phyloP scores from a whole-genome alignment of 2,113 vertebrate species.

The Amazona guildingii region DNA sequence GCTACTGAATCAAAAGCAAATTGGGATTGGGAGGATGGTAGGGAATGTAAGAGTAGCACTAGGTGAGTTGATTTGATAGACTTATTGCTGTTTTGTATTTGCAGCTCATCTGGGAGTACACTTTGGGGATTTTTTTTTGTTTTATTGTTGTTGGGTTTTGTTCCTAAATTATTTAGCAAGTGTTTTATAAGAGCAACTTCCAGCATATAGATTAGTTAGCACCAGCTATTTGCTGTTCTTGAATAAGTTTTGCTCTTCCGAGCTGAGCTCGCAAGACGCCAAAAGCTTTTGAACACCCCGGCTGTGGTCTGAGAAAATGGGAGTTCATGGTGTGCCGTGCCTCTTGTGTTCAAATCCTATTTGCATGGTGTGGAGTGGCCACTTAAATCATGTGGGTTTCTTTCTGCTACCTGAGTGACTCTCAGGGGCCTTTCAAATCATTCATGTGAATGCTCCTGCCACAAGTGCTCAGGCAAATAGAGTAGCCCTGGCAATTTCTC shows the following conservation, averaged over 20 bases:
- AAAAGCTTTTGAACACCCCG: not conserved
- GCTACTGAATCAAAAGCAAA: conserved; percentile 44
- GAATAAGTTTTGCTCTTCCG: not conserved
- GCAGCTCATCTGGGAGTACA: conserved; percentile 5
- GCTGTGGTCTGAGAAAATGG: not conserved
- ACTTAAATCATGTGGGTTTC: not conserved
- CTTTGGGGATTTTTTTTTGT: not conserved
- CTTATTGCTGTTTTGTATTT: not conserved
- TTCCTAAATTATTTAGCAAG: conserved; percentile 35
- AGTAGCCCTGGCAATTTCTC: not conserved
- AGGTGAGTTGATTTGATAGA: not conserved
- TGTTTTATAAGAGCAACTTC: not conserved
- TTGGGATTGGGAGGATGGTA: not conserved
- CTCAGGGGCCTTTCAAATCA: not conserved
- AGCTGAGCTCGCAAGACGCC: not conserved
- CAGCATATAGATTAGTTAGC: conserved; percentile 19
- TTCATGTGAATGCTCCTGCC: not conserved
- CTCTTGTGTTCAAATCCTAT: not conserved
- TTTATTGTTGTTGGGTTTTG: not conserved
- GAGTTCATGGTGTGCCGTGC: not conserved
- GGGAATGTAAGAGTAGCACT: not conserved
- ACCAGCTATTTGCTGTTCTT: not conserved
- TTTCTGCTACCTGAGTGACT: not conserved
- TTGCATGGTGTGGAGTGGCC: not conserved
- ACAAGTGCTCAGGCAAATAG: not conserved